These are phyloP conservation scores for Oxygymnocypris stewartii DNA, from an alignment of 2,113 vertebrate species.

Conservation along the genomic window DNA sequence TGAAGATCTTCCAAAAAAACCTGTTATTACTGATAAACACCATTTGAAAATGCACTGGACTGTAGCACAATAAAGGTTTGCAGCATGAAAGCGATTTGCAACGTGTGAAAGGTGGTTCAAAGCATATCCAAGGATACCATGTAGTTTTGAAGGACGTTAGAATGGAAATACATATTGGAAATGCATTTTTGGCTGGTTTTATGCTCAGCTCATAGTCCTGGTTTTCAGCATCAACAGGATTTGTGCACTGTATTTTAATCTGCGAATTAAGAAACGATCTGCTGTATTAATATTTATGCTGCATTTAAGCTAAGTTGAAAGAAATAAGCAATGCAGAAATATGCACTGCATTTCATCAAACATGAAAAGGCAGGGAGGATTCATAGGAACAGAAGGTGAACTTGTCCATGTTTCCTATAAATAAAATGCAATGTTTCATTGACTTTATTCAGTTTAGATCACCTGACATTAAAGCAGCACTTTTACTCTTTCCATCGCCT, in stretches of 20 bases:
- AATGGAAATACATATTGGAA: not conserved
- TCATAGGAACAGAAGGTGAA: not conserved
- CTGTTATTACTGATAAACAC: not conserved
- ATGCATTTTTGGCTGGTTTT: not conserved
- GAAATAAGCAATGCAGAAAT: not conserved
- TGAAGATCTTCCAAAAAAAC: not conserved
- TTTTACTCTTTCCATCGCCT: constrained; percentile 7
- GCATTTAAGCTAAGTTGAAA: not conserved
- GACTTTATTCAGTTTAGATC: not conserved
- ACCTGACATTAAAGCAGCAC: not conserved
- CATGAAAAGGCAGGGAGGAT: not conserved
- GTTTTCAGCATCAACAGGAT: not conserved
- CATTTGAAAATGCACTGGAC: not conserved
- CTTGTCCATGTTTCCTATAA: not conserved
- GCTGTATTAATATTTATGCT: not conserved
- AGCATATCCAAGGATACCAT: constrained; percentile 2
- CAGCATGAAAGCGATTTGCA: not conserved
- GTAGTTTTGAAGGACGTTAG: not conserved
- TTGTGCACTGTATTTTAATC: not conserved
- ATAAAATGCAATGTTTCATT: not conserved
- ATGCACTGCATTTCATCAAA: not conserved
- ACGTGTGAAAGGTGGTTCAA: not conserved
- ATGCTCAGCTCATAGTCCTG: not conserved
- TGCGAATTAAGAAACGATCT: not conserved
- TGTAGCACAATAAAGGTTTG: not conserved